Conservation (phyloP, 2,797 vertebrate species). For the Sebastes oblongus region DNA sequence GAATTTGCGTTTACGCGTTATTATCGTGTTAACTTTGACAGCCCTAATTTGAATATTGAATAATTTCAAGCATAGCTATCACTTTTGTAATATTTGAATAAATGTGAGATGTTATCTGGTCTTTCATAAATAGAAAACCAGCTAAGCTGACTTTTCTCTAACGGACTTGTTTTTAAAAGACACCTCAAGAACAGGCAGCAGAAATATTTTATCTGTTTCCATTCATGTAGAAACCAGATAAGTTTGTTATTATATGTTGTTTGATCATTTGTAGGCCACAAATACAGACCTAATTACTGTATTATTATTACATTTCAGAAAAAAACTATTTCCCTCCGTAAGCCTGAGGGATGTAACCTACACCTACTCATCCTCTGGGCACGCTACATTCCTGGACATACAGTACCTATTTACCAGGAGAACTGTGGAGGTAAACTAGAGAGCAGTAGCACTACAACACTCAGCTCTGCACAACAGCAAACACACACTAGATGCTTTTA, state of each 20-base stretch:
- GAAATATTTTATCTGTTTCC: not conserved
- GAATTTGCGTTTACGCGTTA: too few species aligned
- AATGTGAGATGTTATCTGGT: not conserved
- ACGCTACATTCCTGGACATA: conserved; percentile 54
- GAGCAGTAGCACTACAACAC: not conserved
- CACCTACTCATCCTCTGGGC: conserved; percentile 38
- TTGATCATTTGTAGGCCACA: not conserved
- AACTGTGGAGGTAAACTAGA: not conserved
- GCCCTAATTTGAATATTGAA: not conserved
- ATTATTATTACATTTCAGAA: not conserved
- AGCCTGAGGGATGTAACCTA: not conserved
- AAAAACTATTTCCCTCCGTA: not conserved
- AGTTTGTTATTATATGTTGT: not conserved
- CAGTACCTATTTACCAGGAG: conserved; percentile 47
- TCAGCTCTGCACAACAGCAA: conserved; percentile 6
- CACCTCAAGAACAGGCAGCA: too few species aligned
- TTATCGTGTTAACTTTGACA: too few species aligned
- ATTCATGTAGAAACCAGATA: not conserved
- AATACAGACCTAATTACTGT: not conserved
- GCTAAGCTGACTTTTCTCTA: not conserved
- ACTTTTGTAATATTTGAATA: not conserved
- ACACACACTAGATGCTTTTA: conserved; percentile 35
- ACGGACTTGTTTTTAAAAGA: not conserved
- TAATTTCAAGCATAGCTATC: not conserved
- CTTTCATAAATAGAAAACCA: not conserved